Evolutionary conservation across 2,888 invertebrate species (phyloP).

Genomic region (Chromoteleia sp.): DNA sequence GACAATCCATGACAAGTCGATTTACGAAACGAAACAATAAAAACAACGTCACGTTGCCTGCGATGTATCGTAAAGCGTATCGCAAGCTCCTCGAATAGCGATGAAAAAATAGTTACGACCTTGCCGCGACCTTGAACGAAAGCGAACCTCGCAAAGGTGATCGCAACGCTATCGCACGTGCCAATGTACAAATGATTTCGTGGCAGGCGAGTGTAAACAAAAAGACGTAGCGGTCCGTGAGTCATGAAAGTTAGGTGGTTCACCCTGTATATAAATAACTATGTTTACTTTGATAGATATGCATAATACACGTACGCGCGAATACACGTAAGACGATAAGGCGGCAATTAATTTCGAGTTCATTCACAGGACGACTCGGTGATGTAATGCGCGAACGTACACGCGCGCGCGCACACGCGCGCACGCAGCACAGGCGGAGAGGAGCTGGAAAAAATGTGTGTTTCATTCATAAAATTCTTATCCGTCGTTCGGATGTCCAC

Average conservation of each 20-base stretch:
- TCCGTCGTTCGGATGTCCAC: constrained; percentile 51
- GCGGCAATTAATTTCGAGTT: constrained; percentile 65
- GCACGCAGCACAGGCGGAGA: constrained; percentile 8
- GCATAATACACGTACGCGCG: constrained; percentile 38
- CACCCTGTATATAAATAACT: constrained; percentile 57
- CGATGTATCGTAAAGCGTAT: constrained; percentile 4
- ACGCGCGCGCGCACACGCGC: not conserved
- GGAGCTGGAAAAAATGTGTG: constrained; percentile 40
- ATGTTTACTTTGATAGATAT: constrained; percentile 55
- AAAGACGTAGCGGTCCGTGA: constrained; percentile 22
- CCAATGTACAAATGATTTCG: constrained; percentile 44
- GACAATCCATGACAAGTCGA: not conserved
- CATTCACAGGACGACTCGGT: constrained; percentile 50
- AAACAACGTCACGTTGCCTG: constrained; percentile 2
- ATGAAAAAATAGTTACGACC: constrained; percentile 39
- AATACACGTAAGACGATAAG: constrained; percentile 43
- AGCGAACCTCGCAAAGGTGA: constrained; percentile 24
- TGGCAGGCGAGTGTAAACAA: constrained; percentile 39
- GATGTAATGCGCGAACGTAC: constrained; percentile 45
- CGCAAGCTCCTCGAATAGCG: constrained; percentile 5
- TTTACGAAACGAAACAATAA: constrained; percentile 8
- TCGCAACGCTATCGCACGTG: constrained; percentile 43
- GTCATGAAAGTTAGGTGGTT: constrained; percentile 59
- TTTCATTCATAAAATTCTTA: constrained; percentile 69
- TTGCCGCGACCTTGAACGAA: constrained; percentile 48